Evolutionary conservation across 2,888 invertebrate genomes (phyloP).

Genomic region (Pollenia amentaria): DNA sequence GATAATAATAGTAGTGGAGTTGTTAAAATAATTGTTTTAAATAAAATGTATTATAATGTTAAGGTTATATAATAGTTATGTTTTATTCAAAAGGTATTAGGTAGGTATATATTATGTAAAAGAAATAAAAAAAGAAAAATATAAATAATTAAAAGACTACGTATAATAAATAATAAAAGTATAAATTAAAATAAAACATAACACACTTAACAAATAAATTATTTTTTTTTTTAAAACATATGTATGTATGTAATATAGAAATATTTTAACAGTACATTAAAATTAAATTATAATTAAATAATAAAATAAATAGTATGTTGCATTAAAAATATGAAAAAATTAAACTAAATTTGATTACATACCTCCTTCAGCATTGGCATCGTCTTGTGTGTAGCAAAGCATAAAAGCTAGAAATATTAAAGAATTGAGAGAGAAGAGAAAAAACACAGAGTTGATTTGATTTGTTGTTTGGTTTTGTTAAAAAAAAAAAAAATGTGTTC

Average conservation of each 20-base stretch:
- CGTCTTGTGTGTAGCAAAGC: constrained; percentile 97
- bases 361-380: constrained; percentile 96
- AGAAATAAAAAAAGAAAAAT: constrained; percentile 76
- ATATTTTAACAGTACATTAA: constrained; percentile 51
- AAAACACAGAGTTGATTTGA: constrained; percentile 73
- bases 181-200: constrained; percentile 48
- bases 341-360: constrained; percentile 85
- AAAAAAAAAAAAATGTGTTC: constrained; percentile 51
- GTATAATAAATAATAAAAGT: constrained; percentile 29
- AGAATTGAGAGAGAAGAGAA: constrained; percentile 77
- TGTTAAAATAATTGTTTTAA: constrained; percentile 33
- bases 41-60: constrained; percentile 33
- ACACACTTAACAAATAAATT: constrained; percentile 62
- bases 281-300: constrained; percentile 45
- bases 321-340: constrained; percentile 55
- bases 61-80: constrained; percentile 55
- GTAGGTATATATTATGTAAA: constrained; percentile 65
- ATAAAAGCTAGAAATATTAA: constrained; percentile 92
- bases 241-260: constrained; percentile 34
- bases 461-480: constrained; percentile 59
- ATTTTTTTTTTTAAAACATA: constrained; percentile 31
- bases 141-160: constrained; percentile 61
- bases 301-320: constrained; percentile 61
- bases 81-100: constrained; percentile 33
- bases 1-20: constrained; percentile 17